A percentile compares a stretch with the other conserved stretches of the same genome.
These are phyloP conservation scores for Mellivora capensis DNA, from an alignment of 2,113 vertebrate genomes.

Conservation along the genomic window DNA sequence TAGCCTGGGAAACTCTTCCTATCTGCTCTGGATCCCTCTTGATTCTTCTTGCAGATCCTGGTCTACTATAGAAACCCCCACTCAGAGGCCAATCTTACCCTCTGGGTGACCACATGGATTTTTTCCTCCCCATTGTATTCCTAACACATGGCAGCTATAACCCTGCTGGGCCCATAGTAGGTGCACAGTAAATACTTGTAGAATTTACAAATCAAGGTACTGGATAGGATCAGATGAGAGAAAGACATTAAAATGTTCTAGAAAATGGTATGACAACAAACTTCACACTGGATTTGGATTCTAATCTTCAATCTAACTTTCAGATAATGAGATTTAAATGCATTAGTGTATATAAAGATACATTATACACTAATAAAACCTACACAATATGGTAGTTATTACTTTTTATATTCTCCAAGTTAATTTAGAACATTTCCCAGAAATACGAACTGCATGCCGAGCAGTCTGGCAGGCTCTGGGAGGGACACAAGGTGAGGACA, in stretches of 20 bases:
- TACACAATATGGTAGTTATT: background rate
- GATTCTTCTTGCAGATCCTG: background rate
- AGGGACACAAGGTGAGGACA: fast-evolving
- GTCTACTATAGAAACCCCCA: too few species aligned
- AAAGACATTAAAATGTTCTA: background rate
- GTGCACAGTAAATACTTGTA: background rate
- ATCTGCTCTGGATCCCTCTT: background rate
- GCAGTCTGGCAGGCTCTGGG: background rate
- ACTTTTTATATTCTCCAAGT: background rate
- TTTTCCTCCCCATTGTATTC: background rate
- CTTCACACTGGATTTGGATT: background rate
- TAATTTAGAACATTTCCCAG: background rate
- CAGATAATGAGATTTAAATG: background rate
- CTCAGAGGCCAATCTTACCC: background rate
- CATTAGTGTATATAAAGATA: background rate
- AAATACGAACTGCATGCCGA: background rate
- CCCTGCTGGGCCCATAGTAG: background rate
- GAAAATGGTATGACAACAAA: background rate
- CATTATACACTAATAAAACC: background rate
- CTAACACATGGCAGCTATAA: background rate
- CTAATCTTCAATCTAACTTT: background rate
- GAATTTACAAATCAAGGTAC: background rate
- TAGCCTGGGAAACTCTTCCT: background rate
- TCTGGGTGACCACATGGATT: background rate
- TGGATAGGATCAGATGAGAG: background rate